phyloP scores from a whole-genome alignment of 2,797 vertebrate genomes.

The Rhinogobio ventralis region DNA sequence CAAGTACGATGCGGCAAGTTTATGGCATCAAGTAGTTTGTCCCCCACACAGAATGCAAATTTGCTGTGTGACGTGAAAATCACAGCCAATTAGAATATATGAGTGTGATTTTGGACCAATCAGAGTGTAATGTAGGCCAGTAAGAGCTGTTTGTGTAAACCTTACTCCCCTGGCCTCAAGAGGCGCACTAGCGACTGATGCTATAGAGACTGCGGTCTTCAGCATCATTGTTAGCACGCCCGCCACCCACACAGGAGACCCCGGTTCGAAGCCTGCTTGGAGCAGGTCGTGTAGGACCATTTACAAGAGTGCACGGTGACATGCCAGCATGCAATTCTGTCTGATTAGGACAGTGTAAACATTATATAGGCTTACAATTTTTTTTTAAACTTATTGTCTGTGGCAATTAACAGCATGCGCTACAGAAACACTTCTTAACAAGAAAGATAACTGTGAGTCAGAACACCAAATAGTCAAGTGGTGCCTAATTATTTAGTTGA shows the following conservation, averaged over 20 bases:
- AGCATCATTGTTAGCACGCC: too few species aligned
- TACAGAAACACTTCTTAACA: background rate
- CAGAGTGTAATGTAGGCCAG: background rate
- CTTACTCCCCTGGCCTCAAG: too few species aligned
- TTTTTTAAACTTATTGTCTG: background rate
- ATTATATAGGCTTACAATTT: background rate
- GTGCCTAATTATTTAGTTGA: constrained; percentile 35
- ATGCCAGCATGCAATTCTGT: background rate
- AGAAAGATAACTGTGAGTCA: background rate
- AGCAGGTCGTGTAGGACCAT: too few species aligned
- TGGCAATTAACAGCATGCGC: background rate
- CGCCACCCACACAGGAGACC: too few species aligned
- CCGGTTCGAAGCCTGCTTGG: too few species aligned
- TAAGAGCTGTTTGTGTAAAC: too few species aligned
- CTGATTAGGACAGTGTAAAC: background rate
- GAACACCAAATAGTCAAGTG: background rate
- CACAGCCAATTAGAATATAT: background rate
- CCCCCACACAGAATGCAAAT: background rate
- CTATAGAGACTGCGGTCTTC: too few species aligned
- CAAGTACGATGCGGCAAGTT: background rate
- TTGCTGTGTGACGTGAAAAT: background rate
- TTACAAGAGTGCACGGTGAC: background rate
- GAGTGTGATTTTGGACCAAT: background rate
- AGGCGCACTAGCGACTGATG: too few species aligned
- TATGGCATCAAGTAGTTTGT: background rate